Percentiles rank a stretch among this genome's conserved stretches.
phyloP scores from a whole-genome alignment of 2,113 vertebrate species.

The Colaptes auratus region DNA sequence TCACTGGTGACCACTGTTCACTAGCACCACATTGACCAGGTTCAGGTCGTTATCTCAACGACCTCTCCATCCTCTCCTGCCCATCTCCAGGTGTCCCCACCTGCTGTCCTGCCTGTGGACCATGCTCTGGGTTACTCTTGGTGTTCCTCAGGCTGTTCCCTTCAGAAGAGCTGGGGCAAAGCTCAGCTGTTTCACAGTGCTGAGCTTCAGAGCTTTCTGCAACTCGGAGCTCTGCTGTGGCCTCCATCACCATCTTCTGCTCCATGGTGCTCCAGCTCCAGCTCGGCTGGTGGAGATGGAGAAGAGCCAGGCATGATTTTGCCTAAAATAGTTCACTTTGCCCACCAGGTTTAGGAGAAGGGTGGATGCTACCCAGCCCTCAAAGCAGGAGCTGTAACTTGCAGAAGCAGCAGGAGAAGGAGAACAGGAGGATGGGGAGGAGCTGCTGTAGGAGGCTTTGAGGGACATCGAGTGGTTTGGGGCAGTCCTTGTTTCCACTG shows the following conservation, averaged over 20 bases:
- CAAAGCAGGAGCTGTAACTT: background rate
- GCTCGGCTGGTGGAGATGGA: background rate
- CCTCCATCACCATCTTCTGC: background rate
- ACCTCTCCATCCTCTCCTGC: background rate
- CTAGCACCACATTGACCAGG: rapidly evolving
- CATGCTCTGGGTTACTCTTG: background rate
- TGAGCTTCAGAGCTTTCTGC: rapidly evolving
- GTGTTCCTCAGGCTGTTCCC: background rate
- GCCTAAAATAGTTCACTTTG: background rate
- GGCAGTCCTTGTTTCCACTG: too few species aligned
- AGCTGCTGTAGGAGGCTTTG: too few species aligned
- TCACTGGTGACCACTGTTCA: background rate
- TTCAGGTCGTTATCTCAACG: rapidly evolving
- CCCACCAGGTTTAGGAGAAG: background rate
- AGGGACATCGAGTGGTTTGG: too few species aligned
- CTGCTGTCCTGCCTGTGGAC: background rate
- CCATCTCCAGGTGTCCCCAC: background rate
- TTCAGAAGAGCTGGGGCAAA: background rate
- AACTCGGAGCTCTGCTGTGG: background rate
- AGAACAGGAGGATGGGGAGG: too few species aligned
- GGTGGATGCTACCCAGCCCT: background rate
- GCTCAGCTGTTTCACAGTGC: background rate
- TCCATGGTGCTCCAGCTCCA: background rate
- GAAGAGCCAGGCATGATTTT: background rate
- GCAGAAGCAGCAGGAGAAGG: background rate